phyloP scores from a whole-genome alignment of 2,888 invertebrate species.

The Bellardia pandia region DNA sequence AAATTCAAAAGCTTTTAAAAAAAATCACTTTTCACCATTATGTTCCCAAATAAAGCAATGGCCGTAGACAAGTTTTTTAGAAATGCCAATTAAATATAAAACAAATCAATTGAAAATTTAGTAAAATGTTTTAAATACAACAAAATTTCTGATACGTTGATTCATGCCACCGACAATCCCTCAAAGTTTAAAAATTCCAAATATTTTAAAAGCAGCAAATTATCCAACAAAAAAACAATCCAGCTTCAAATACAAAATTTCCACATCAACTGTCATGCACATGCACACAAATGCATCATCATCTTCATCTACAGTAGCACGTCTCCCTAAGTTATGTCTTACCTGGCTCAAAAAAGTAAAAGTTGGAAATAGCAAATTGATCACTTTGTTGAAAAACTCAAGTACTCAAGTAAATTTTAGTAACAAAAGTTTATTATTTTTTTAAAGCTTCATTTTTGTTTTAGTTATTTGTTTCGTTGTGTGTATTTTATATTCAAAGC shows the following conservation, averaged over 20 bases:
- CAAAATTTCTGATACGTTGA: not conserved
- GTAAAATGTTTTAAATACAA: too few relatives aligned
- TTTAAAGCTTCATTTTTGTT: not conserved
- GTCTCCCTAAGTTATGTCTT: not conserved
- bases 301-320: not conserved
- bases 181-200: not conserved
- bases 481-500: not conserved
- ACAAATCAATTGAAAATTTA: too few relatives aligned
- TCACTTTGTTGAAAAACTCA: constrained; percentile 23
- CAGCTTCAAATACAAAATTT: not conserved
- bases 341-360: constrained; percentile 20
- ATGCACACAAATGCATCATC: not conserved
- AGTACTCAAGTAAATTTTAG: not conserved
- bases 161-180: not conserved
- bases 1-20: too few relatives aligned
- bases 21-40: too few relatives aligned
- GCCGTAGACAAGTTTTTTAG: too few relatives aligned
- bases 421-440: not conserved
- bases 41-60: too few relatives aligned
- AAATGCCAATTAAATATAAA: too few relatives aligned
- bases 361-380: constrained; percentile 30
- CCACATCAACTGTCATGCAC: not conserved
- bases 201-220: not conserved
- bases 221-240: not conserved
- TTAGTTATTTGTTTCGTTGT: not conserved